Base-by-base conservation (phyloP, 2,113 vertebrate species). In the Xenus cinereus region DNA sequence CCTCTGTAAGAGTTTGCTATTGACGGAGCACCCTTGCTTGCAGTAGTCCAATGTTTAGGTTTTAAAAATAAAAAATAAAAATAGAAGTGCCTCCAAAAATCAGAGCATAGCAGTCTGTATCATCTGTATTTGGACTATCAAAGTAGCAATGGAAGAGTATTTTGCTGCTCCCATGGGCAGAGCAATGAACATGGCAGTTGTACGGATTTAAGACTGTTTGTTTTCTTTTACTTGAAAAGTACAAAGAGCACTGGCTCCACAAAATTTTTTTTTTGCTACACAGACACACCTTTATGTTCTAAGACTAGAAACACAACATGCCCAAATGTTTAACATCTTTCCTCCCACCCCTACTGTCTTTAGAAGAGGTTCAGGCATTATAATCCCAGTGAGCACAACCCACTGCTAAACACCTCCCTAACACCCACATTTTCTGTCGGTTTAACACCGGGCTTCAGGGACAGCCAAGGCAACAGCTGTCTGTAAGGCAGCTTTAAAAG, bases 331-430 rank as follows among this genome's bases (percentile, higher is more conserved):
- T 43, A 48, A 26, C 33, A 14, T 53, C 16, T 2, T 28, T 14
- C 4, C 48, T 1, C 9, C 7, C 8, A 0, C 20, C 11, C 4
- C 15, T 2, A 48, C 13, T 7, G 8, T 30, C 35, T 80, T 90
- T 46, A 79, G 54, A 37, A n/a, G n/a, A 77, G 30, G 32, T 84
- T 84, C 60, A 71, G 79, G 63, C 33, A 66, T n/a, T 67, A 39
- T 12, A 79, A 88, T 19, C 30, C 37, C 63, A 43, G 41, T 15
- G 30, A 81, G 37, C 21, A 80, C 26, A 56, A 68, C 50, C 79
- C 79, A 60, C 46, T 5, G 4, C n/a, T 63, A 12, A 84, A 79
- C 8, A 35, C 30, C 26, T 33, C 45, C 28, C n/a, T 4, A 78
- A 64, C 19, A 86, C 60, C n/a, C 46, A 33, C 1, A 3, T 60